Evolutionary conservation across 2,888 invertebrate genomes (phyloP).

Genomic region (Aradus depressus): DNA sequence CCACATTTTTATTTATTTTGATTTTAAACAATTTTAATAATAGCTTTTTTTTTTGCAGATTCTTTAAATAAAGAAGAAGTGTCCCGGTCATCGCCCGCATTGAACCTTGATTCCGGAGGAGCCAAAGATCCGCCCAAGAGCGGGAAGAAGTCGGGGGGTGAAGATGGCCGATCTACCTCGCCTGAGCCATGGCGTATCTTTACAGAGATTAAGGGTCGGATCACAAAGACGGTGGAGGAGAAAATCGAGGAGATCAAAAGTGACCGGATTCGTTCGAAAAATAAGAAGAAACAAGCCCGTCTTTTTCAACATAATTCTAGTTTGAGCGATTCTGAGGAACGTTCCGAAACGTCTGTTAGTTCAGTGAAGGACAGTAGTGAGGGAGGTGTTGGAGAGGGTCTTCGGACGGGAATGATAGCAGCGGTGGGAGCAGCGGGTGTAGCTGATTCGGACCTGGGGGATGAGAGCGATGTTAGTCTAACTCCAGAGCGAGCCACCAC

Average conservation of each 20-base stretch:
- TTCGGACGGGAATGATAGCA: neutral
- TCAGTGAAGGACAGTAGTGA: conserved; percentile 15
- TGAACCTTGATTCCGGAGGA: too few species aligned
- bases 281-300: conserved; percentile 21
- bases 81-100: too few species aligned
- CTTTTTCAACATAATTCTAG: conserved; percentile 57
- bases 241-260: conserved; percentile 57
- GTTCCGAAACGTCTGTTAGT: conserved; percentile 33
- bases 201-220: conserved; percentile 59
- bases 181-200: conserved; percentile 54
- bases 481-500: conserved; percentile 19
- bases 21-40: too few species aligned
- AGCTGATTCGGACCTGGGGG: conserved; percentile 16
- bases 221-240: conserved; percentile 66
- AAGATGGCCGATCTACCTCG: conserved; percentile 46
- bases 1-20: too few species aligned
- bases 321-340: conserved; percentile 52
- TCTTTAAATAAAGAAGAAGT: too few species aligned
- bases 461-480: conserved; percentile 12
- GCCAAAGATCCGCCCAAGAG: too few species aligned
- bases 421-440: neutral
- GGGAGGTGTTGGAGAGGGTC: neutral
- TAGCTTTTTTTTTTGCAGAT: too few species aligned
- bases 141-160: conserved; percentile 51
- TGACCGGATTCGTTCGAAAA: conserved; percentile 38